Percentiles rank a stretch among this genome's conserved stretches.
Evolutionary conservation across 2,113 vertebrate genomes (phyloP).

Genomic region (Gyps fulvus): DNA sequence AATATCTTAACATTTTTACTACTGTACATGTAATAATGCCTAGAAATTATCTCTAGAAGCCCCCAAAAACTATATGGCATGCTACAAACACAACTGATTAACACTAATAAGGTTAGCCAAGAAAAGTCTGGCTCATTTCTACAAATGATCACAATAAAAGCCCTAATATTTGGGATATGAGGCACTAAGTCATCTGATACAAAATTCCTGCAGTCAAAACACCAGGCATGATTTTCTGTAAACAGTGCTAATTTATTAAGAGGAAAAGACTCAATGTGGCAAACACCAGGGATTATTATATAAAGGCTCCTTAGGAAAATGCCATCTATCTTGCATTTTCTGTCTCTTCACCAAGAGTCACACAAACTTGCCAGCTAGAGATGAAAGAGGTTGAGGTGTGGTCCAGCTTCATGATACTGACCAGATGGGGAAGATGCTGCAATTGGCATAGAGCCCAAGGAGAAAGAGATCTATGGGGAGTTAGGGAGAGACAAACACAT

Average conservation of each 20-base stretch:
- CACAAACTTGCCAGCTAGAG: neutral
- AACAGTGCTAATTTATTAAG: neutral
- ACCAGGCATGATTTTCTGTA: neutral
- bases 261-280: neutral
- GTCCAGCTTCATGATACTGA: neutral
- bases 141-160: neutral
- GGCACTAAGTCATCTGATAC: neutral
- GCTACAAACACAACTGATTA: neutral
- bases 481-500: neutral
- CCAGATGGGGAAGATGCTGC: constrained; percentile 45
- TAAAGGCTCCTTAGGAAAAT: neutral
- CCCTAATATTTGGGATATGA: neutral
- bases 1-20: neutral
- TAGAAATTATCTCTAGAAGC: neutral
- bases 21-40: neutral
- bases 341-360: neutral
- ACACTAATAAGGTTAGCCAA: neutral
- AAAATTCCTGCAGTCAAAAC: neutral
- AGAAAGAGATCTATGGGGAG: constrained; percentile 18
- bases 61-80: neutral
- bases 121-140: neutral
- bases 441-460: constrained; percentile 23
- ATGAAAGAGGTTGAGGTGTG: neutral
- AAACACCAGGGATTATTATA: neutral
- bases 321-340: neutral